Conservation (phyloP, 2,888 invertebrate genomes). For the Nomada lathburiana region DNA sequence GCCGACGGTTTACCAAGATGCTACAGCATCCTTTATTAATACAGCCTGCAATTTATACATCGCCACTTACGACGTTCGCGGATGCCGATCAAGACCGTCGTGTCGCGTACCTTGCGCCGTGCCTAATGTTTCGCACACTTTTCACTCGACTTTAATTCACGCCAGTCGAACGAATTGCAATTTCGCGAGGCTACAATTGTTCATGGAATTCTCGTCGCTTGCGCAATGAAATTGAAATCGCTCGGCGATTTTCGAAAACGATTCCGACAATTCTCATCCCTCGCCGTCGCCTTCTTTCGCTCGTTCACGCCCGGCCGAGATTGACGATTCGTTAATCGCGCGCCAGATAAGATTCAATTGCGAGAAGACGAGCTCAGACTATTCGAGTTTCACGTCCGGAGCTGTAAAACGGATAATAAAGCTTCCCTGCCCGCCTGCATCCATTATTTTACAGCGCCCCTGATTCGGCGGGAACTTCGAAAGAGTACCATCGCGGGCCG, state of each 20-base stretch:
- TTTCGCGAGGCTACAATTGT: no score
- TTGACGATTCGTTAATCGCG: constrained; percentile 40
- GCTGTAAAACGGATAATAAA: constrained; percentile 70
- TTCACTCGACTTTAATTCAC: no score
- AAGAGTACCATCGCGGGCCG: constrained; percentile 56
- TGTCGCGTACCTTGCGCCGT: no score
- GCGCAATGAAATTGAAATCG: constrained; percentile 9
- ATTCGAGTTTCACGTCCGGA: constrained; percentile 26
- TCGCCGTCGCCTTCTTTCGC: constrained; percentile 2
- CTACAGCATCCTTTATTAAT: constrained; percentile 47
- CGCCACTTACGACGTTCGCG: not conserved
- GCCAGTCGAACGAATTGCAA: no score
- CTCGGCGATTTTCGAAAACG: constrained; percentile 5
- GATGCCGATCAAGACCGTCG: not conserved
- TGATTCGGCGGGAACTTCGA: constrained; percentile 47
- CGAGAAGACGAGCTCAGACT: constrained; percentile 30
- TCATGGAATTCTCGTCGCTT: not conserved
- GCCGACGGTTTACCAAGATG: constrained; percentile 44
- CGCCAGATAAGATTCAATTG: constrained; percentile 65
- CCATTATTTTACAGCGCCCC: constrained; percentile 68
- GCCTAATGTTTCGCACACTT: no score
- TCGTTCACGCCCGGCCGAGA: not conserved
- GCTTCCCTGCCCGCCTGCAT: constrained; percentile 7
- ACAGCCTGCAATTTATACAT: constrained; percentile 19
- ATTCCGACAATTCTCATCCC: constrained; percentile 7